phyloP scores from a whole-genome alignment of 2,113 vertebrate species.

The Rhinogobius similis region DNA sequence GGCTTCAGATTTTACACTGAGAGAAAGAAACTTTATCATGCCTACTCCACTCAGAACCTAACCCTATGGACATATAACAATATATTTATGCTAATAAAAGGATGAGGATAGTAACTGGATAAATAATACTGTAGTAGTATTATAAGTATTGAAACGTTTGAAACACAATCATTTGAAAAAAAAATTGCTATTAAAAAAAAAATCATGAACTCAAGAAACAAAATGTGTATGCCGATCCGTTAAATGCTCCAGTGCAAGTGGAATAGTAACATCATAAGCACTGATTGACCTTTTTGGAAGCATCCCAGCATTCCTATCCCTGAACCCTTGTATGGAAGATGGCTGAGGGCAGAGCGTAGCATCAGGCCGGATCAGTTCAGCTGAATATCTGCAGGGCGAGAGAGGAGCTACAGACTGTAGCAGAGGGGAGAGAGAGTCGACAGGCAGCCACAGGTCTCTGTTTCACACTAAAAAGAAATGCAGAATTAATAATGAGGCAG shows the following conservation, averaged over 20 bases:
- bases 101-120: too few relatives aligned
- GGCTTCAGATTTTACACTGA: too few relatives aligned
- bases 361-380: conserved; percentile 49
- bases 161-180: too few relatives aligned
- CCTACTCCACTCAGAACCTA: too few relatives aligned
- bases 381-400: conserved; percentile 50
- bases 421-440: conserved; percentile 25
- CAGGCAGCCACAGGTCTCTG: conserved; percentile 60
- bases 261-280: background rate
- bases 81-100: too few relatives aligned
- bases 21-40: background rate
- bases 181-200: too few relatives aligned
- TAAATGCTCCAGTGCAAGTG: background rate
- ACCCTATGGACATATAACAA: too few relatives aligned
- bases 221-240: too few relatives aligned
- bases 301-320: conserved; percentile 30
- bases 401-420: conserved; percentile 28
- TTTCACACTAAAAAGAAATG: conserved; percentile 27
- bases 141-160: too few relatives aligned
- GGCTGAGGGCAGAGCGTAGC: conserved; percentile 49
- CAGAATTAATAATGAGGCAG: conserved; percentile 16
- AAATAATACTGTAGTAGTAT: too few relatives aligned
- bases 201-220: too few relatives aligned
- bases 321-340: conserved; percentile 27
- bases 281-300: conserved; percentile 18